phyloP scores from a whole-genome alignment of 1,140 invertebrate genomes.

The Cryptotermes secundus region DNA sequence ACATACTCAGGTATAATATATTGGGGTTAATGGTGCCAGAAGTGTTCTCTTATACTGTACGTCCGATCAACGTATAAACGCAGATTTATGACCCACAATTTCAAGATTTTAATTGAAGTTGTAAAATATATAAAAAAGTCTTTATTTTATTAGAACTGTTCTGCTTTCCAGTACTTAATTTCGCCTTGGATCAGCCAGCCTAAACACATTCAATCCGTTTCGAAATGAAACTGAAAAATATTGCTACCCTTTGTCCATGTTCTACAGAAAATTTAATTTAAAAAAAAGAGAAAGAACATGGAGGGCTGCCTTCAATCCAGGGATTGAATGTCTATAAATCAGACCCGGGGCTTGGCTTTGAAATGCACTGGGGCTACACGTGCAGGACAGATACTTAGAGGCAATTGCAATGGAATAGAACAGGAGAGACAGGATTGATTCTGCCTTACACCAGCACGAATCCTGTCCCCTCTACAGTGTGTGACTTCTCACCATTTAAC shows the following conservation, averaged over 20 bases:
- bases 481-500: background rate
- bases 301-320: background rate
- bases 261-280: background rate
- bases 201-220: background rate
- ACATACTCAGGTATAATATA: no score
- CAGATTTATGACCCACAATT: no score
- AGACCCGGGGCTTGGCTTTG: background rate
- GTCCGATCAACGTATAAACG: no score
- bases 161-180: background rate
- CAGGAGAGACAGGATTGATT: background rate
- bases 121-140: background rate
- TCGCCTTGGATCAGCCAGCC: background rate
- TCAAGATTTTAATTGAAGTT: background rate
- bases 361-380: background rate
- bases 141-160: background rate
- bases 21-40: no score
- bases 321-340: constrained; percentile 12
- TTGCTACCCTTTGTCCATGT: background rate
- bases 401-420: background rate
- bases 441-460: background rate
- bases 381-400: background rate
- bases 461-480: background rate
- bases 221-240: background rate
- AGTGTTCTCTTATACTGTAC: no score
- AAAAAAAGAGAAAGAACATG: background rate